phyloP scores from a whole-genome alignment of 2,888 invertebrate genomes.

The Eueremaeus valkanovi region DNA sequence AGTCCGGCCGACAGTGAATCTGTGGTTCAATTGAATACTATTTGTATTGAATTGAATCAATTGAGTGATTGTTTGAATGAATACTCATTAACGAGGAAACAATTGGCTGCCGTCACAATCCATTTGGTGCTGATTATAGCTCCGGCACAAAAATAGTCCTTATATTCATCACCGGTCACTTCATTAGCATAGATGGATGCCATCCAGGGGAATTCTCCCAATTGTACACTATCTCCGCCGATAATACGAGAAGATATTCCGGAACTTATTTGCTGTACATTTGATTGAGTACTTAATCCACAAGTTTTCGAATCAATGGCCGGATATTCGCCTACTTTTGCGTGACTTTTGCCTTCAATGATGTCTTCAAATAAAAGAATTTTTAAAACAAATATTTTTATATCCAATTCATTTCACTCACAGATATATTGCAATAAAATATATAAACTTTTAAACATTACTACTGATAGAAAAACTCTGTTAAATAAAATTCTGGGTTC shows the following conservation, averaged over 20 bases:
- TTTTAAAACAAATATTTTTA: not conserved
- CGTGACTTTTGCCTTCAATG: not conserved
- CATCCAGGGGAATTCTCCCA: not conserved
- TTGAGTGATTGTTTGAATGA: not conserved
- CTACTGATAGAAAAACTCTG: too few species aligned
- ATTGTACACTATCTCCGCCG: not conserved
- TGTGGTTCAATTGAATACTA: not conserved
- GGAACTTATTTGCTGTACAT: too few species aligned
- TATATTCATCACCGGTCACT: not conserved
- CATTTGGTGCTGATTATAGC: not conserved
- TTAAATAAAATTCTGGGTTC: too few species aligned
- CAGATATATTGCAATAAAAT: not conserved
- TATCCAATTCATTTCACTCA: not conserved
- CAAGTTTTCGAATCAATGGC: not conserved
- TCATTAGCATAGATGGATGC: not conserved
- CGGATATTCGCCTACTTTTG: not conserved
- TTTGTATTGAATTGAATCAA: not conserved
- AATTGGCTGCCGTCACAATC: not conserved
- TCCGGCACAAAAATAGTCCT: not conserved
- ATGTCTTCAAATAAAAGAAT: not conserved
- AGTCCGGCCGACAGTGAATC: not conserved
- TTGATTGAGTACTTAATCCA: too few species aligned
- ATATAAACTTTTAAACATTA: not conserved
- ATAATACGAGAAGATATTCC: not conserved
- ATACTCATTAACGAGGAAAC: not conserved